Evolutionary conservation across 2,113 vertebrate species (phyloP).

Genomic region (Nyctereutes procyonoides): DNA sequence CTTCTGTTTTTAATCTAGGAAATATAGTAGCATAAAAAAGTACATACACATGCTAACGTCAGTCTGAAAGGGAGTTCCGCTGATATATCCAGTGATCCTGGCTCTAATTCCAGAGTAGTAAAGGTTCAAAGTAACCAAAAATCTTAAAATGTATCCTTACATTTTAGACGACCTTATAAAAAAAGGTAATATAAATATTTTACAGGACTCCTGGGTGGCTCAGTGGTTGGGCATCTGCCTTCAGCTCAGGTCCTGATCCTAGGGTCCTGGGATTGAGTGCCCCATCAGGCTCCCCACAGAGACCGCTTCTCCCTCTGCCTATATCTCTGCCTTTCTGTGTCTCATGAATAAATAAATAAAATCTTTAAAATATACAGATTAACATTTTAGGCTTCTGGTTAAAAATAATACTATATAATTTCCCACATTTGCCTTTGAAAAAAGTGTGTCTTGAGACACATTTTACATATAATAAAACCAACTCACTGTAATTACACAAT

Average conservation of each 20-base stretch:
- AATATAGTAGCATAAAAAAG: background rate
- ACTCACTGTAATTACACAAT: background rate
- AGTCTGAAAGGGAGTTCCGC: background rate
- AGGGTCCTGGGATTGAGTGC: too few relatives aligned
- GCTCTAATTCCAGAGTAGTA: background rate
- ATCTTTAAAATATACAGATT: too few relatives aligned
- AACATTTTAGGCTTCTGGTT: background rate
- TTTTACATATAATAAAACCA: constrained; percentile 60
- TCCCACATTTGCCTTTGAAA: background rate
- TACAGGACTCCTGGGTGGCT: background rate
- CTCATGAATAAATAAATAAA: too few relatives aligned
- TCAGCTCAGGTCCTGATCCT: too few relatives aligned
- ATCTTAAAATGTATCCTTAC: background rate
- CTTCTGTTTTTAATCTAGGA: background rate
- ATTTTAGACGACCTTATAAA: background rate
- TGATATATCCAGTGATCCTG: background rate
- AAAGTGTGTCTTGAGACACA: background rate
- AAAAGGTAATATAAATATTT: constrained; percentile 1
- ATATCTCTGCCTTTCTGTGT: too few relatives aligned
- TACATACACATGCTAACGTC: background rate
- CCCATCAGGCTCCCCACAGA: too few relatives aligned
- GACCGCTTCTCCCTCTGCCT: too few relatives aligned
- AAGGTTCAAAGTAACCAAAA: background rate
- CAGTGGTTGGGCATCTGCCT: too few relatives aligned
- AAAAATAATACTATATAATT: constrained; percentile 15